Evolutionary conservation across 1,140 invertebrate genomes (phyloP), one percentile per base, ranked within the genome.

Genomic region (Drosophila pseudoobscura): DNA sequence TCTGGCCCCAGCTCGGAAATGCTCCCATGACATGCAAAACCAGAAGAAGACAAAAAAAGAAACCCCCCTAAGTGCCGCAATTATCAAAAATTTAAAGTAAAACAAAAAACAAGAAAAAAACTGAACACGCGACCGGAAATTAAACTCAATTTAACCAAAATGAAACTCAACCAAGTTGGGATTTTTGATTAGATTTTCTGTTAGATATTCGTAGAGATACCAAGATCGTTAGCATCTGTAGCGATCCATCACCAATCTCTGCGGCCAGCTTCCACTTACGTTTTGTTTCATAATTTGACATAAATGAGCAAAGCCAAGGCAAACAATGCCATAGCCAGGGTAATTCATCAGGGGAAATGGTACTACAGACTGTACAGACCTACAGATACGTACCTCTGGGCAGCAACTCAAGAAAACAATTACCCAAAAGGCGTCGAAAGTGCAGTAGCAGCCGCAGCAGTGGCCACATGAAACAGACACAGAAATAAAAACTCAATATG

Each of bases 101-200:
- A 79, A 77, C 74, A 73, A 72, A 49, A 49, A 50, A 51, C 20
- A 43, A 15, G 15, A 31, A 7, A 75, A 56, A 44, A 75, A n/a
- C 24, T 44, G 24, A 68, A 85, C 87, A 90, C 87, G 87, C 87
- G 82, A 90, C 82, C 87, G 87, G 87, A 90, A 90, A 90, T 90
- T 83, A 80, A 74, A 59, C 70, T 56, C 74, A 83, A 88, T 90
- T 89, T 90, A 76, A 51, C 59, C 60, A 60, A 75, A 71, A 75
- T 80, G 74, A 72, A 80, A 75, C 72, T 60, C 63, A 73, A 58
- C 69, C 60, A 75, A 70, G 62, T 70, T 85, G 46, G 49, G 35
- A 11, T 75, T 66, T 54, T 62, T 71, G 54, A 52, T 72, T 78
- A 73, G 46, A 62, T 57, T 56, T 58, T 58, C 49, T 60, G 29